Evolutionary conservation across 2,888 invertebrate genomes (phyloP), one percentile per base, ranked within the genome.

Genomic region (Mythimna vitellina): DNA sequence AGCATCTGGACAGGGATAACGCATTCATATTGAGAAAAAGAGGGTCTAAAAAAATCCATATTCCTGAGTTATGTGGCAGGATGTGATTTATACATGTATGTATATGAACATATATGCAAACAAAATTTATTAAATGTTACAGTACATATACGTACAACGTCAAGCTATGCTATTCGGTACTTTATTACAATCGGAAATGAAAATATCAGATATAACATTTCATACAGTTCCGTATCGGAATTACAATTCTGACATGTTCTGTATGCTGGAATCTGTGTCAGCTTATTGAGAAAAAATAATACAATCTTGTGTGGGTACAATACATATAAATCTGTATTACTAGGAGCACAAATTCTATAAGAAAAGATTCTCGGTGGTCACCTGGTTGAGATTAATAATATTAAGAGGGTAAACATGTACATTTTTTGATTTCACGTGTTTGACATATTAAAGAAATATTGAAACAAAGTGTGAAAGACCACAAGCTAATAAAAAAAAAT

Each of bases 151-250:
- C 22, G 22, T 3, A 38, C 10, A 35, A 38, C 22, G 29, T 14
- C 22, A 75, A 46, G 54, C 35, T 20, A 65, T 77, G 54, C 46
- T 20, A 65, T 77, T 73, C 53, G 29, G 3, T 54, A 54, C 25
- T 69, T 69, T 73, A 83, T 76, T 80, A 70, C 62, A 69, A 57
- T 60, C 35, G 64, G 65, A 71, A 66, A 73, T 70, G 51, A 38
- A 66, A 60, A 57, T 42, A 68, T 65, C 35, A 42, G n/a, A 66
- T 42, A 56, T 20, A 42, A 65, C 38, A 76, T 83, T 65, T 64
- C 62, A 32, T 72, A 70, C 60, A 60, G 63, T 42, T 46, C 12
- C 60, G 25, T 75, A 73, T 61, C 51, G 73, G 53, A 74, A 74
- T 73, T 64, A 80, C 65, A 46, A 57, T 70, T 65, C 76, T 53